Conservation (phyloP, 2,113 vertebrate genomes). For the Triplophysa tibetana region DNA sequence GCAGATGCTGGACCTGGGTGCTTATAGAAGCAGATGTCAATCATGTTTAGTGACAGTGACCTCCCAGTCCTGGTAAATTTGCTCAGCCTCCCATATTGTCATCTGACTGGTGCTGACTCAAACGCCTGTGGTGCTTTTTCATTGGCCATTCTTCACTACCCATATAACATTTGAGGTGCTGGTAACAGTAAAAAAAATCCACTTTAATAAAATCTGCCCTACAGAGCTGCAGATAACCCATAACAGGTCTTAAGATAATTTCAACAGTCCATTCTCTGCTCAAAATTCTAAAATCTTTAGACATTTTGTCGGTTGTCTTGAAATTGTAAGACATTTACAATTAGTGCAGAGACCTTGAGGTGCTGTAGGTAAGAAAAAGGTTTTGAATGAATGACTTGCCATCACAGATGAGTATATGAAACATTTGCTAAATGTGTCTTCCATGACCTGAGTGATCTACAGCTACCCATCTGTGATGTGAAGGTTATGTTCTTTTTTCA, state of each 20-base stretch:
- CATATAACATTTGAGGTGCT: constrained; percentile 43
- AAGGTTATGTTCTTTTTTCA: background rate
- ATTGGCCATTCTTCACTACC: constrained; percentile 29
- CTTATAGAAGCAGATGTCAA: constrained; percentile 40
- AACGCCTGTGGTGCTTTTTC: constrained; percentile 34
- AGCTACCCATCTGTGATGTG: background rate
- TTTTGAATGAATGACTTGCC: background rate
- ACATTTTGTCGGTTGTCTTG: constrained; percentile 2
- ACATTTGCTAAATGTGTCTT: background rate
- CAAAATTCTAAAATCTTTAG: constrained; percentile 1
- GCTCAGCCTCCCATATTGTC: background rate
- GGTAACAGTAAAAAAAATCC: constrained; percentile 26
- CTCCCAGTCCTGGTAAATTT: constrained; percentile 1
- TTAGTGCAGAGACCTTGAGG: background rate
- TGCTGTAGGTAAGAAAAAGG: background rate
- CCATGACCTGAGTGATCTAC: background rate
- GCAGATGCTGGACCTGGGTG: constrained; percentile 43
- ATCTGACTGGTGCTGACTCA: constrained; percentile 47
- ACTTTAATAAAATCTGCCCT: constrained; percentile 28
- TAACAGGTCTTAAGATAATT: constrained; percentile 10
- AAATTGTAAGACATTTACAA: background rate
- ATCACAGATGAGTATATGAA: background rate
- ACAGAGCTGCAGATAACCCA: constrained; percentile 30
- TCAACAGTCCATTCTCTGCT: constrained; percentile 3
- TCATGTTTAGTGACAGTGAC: constrained; percentile 23